A percentile compares a stretch with the other conserved stretches of the same genome.
Conservation (phyloP, 2,113 vertebrate genomes). For the Papio anubis region DNA sequence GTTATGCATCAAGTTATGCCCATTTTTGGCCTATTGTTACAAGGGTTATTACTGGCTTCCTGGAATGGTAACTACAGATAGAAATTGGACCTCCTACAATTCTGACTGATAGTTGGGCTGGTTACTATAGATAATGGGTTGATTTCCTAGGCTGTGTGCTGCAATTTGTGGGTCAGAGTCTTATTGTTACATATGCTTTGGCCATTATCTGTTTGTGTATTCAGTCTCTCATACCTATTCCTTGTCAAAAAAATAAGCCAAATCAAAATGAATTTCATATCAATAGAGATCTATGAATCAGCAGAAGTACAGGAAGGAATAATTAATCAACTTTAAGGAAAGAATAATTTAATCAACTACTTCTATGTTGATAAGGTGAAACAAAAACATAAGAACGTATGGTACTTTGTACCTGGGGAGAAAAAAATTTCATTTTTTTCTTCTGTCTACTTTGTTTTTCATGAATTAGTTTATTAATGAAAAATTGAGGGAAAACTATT, state of each 20-base stretch:
- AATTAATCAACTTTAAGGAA: background rate
- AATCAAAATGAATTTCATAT: background rate
- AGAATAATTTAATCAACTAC: background rate
- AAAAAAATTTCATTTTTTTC: background rate
- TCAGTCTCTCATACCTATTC: background rate
- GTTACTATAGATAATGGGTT: background rate
- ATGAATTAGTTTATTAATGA: slow-evolving; percentile 21
- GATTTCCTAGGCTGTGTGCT: background rate
- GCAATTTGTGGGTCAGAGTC: background rate
- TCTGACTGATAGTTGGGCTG: background rate
- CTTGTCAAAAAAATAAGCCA: background rate
- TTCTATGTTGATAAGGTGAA: background rate
- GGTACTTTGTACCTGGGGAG: background rate
- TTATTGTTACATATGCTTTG: background rate
- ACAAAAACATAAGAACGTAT: background rate
- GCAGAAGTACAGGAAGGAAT: background rate
- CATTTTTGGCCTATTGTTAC: background rate
- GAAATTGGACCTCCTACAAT: background rate
- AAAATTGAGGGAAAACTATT: background rate
- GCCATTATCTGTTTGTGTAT: background rate
- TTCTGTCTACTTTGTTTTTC: background rate
- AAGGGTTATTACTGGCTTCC: background rate
- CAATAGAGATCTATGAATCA: background rate
- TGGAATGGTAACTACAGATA: background rate
- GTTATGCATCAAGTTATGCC: background rate